phyloP scores from a whole-genome alignment of 2,797 vertebrate species.

The Borostomias antarcticus region DNA sequence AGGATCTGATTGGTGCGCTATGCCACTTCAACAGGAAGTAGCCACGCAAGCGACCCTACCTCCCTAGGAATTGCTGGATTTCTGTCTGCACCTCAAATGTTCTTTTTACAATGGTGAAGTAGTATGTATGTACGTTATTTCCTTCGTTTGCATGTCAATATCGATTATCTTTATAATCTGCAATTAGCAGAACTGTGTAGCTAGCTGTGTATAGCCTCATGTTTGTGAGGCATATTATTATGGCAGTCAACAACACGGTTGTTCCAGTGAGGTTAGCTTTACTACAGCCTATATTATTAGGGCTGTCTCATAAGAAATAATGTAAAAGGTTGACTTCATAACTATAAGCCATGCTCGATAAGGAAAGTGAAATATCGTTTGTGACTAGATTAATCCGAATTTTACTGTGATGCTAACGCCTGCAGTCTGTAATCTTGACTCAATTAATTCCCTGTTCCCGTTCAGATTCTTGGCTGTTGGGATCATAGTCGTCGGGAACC shows the following conservation, averaged over 20 bases:
- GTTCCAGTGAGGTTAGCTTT: not conserved
- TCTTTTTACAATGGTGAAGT: not conserved
- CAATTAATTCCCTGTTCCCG: too few relatives aligned
- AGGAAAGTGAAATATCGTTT: too few relatives aligned
- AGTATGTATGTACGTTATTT: not conserved
- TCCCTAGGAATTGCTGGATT: slow-evolving; percentile 30
- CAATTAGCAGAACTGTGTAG: not conserved
- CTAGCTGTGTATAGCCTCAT: not conserved
- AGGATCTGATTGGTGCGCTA: slow-evolving; percentile 47
- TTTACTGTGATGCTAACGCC: too few relatives aligned
- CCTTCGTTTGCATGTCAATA: not conserved
- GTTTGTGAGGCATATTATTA: not conserved
- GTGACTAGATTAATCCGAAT: too few relatives aligned
- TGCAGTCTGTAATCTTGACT: too few relatives aligned
- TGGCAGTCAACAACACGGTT: too few relatives aligned
- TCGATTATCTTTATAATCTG: accelerated
- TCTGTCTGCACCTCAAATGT: slow-evolving; percentile 47
- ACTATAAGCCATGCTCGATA: too few relatives aligned
- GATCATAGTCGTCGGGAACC: not conserved
- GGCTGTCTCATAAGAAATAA: too few relatives aligned
- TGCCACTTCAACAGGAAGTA: slow-evolving; percentile 42
- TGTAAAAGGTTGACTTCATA: too few relatives aligned
- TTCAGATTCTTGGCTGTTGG: not conserved
- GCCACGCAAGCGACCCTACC: slow-evolving; percentile 49
- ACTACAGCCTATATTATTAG: too few relatives aligned